These are phyloP conservation scores for Chloropsis hardwickii DNA, from an alignment of 2,113 vertebrate genomes.

Conservation along the genomic window DNA sequence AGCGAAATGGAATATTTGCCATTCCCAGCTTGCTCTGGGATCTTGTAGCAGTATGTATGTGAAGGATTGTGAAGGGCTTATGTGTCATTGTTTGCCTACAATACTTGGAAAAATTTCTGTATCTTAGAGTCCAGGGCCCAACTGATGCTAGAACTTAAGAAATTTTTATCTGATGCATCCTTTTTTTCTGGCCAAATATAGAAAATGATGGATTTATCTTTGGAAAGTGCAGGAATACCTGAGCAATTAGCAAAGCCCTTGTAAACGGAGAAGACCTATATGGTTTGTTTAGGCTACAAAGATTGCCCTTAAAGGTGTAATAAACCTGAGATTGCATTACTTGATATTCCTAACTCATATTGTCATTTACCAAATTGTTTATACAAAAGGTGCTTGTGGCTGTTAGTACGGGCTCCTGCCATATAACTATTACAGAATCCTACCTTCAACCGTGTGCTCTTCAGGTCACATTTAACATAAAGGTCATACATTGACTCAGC, in stretches of 20 bases:
- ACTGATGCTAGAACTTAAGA: background rate
- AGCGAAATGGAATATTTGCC: background rate
- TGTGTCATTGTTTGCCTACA: background rate
- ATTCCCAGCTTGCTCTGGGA: background rate
- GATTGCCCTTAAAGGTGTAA: background rate
- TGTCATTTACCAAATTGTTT: background rate
- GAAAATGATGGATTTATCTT: background rate
- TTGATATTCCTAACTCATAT: background rate
- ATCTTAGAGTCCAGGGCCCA: background rate
- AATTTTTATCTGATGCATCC: background rate
- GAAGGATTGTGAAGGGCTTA: background rate
- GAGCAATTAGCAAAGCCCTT: background rate
- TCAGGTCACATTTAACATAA: background rate
- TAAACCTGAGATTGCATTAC: background rate
- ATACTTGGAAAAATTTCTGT: background rate
- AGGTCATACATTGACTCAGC: accelerated
- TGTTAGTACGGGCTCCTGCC: background rate
- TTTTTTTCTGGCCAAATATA: background rate
- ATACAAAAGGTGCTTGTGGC: background rate
- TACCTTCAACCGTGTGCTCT: background rate
- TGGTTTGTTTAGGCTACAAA: background rate
- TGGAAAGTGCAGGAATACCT: background rate
- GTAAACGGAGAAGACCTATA: background rate
- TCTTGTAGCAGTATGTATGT: background rate
- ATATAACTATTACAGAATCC: background rate